Percentiles rank a stretch among this genome's conserved stretches.
Evolutionary conservation across 1,140 invertebrate genomes (phyloP).

Genomic region (Drosophila lacertosa): DNA sequence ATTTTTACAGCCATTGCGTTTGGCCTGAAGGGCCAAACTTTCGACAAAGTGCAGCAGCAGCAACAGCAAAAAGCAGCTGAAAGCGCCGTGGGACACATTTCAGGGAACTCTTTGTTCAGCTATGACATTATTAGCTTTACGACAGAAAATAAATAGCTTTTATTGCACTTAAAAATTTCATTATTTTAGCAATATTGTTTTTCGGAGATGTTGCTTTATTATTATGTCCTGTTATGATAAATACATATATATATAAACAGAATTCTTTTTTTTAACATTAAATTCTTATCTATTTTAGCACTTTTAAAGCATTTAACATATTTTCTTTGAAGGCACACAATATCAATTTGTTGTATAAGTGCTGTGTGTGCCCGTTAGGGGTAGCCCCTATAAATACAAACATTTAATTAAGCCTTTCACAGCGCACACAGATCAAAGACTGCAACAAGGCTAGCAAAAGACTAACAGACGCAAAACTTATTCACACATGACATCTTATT

Average conservation of each 20-base stretch:
- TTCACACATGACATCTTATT: conserved; percentile 14
- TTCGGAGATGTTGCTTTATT: too few species aligned
- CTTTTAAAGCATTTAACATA: not conserved
- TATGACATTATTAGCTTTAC: conserved; percentile 29
- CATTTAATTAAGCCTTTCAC: conserved; percentile 13
- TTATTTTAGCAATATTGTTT: not conserved
- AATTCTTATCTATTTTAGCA: not conserved
- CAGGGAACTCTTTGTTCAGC: conserved; percentile 16
- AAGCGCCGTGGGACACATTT: conserved; percentile 16
- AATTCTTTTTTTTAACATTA: not conserved
- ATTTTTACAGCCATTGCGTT: conserved; percentile 41
- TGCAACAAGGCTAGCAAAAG: not conserved
- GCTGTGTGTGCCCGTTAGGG: not conserved
- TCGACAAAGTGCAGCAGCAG: conserved; percentile 22
- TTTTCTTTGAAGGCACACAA: not conserved
- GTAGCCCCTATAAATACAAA: conserved; percentile 19
- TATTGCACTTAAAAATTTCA: conserved; percentile 4
- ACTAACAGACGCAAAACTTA: not conserved
- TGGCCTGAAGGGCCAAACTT: conserved; percentile 35
- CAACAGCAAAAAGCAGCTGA: not conserved
- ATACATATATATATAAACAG: not conserved
- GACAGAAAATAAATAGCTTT: not conserved
- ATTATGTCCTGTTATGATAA: too few species aligned
- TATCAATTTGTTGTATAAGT: not conserved
- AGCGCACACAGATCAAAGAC: conserved; percentile 16